A percentile compares a stretch with the other conserved stretches of the same genome.
Evolutionary conservation across 2,113 vertebrate species (phyloP).

Genomic region (Tiliqua scincoides): DNA sequence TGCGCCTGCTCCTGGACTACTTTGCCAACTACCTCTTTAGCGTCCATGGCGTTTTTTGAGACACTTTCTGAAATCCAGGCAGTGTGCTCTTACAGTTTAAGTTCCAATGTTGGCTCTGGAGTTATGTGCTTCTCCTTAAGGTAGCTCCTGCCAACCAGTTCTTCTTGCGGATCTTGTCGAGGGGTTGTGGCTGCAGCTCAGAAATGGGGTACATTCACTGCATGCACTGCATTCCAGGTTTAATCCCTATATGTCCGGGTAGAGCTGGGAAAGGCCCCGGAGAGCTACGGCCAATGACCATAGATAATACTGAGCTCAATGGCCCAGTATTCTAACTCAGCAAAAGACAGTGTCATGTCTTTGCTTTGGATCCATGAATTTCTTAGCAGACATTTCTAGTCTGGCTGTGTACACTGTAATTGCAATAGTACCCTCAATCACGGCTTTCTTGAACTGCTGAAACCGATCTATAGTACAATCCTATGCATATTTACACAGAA

Average conservation of each 20-base stretch:
- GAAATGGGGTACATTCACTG: too few relatives aligned
- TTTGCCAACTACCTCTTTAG: slow-evolving; percentile 22
- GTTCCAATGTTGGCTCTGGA: not conserved
- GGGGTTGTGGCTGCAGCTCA: too few relatives aligned
- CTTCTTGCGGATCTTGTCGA: not conserved
- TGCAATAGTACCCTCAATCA: not conserved
- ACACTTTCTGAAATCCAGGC: not conserved
- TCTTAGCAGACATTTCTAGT: not conserved
- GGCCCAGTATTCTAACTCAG: too few relatives aligned
- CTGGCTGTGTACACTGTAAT: not conserved
- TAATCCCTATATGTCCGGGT: too few relatives aligned
- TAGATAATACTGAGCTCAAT: too few relatives aligned
- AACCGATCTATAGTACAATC: too few relatives aligned
- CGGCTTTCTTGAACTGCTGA: not conserved
- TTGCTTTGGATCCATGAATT: not conserved
- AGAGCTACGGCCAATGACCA: too few relatives aligned
- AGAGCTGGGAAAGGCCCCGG: too few relatives aligned
- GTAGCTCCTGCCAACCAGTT: not conserved
- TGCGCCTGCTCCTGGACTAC: slow-evolving; percentile 2
- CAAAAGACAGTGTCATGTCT: too few relatives aligned
- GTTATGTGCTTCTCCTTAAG: not conserved
- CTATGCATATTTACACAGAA: too few relatives aligned
- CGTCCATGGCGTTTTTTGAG: slow-evolving; percentile 19
- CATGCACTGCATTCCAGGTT: too few relatives aligned
- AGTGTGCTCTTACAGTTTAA: not conserved